Percentiles rank a stretch among this genome's conserved stretches.
phyloP scores from a whole-genome alignment of 2,797 vertebrate genomes.

The Xerus rutilus region DNA sequence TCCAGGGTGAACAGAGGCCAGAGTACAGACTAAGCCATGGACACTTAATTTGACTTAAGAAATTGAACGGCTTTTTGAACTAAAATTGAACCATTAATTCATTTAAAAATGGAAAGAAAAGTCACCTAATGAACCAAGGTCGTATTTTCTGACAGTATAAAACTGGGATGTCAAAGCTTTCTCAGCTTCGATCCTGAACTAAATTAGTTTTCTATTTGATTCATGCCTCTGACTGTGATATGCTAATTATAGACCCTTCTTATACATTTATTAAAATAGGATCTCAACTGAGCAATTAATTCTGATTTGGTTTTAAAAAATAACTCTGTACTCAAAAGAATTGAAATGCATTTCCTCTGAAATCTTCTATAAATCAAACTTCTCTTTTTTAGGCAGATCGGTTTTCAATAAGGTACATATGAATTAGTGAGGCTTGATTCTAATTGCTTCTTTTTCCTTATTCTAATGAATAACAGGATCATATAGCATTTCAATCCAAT shows the following conservation, averaged over 20 bases:
- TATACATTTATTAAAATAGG: constrained; percentile 60
- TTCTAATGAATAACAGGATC: constrained; percentile 69
- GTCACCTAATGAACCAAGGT: constrained; percentile 38
- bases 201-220: constrained; percentile 72
- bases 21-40: background rate
- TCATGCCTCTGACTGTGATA: constrained; percentile 65
- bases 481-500: constrained; percentile 69
- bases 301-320: constrained; percentile 63
- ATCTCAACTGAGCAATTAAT: constrained; percentile 58
- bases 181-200: constrained; percentile 33
- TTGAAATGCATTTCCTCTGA: constrained; percentile 59
- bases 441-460: constrained; percentile 79
- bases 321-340: constrained; percentile 57
- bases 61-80: background rate
- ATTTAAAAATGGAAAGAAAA: constrained; percentile 61
- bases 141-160: constrained; percentile 59
- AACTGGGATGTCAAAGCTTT: constrained; percentile 38
- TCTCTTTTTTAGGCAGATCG: constrained; percentile 46
- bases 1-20: background rate
- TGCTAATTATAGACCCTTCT: constrained; percentile 71
- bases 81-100: constrained; percentile 48
- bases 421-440: constrained; percentile 65
- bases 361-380: constrained; percentile 66
- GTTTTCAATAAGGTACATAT: constrained; percentile 51
- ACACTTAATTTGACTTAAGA: constrained; percentile 2